phyloP scores from a whole-genome alignment of 2,888 invertebrate genomes.

The Copidosoma aretas region DNA sequence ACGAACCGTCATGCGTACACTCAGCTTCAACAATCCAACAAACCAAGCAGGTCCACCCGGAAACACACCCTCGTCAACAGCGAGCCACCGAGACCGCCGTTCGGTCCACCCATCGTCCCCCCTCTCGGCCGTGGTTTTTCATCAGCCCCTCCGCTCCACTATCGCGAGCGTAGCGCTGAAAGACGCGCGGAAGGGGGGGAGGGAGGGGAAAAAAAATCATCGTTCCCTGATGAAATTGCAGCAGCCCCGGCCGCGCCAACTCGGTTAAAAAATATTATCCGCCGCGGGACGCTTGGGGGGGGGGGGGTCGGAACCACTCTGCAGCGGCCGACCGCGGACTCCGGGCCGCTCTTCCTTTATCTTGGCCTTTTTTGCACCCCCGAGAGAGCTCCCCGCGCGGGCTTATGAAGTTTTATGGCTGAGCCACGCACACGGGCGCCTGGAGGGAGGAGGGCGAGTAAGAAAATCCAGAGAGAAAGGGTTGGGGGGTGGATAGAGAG shows the following conservation, averaged over 20 bases:
- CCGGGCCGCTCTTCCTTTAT: not conserved
- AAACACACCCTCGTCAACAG: no score
- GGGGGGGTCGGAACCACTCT: not conserved
- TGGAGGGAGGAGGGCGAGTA: not conserved
- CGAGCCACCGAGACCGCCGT: no score
- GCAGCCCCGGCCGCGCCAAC: not conserved
- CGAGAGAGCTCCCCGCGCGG: not conserved
- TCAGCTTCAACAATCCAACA: no score
- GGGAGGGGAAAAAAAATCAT: constrained; percentile 2
- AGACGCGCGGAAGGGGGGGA: not conserved
- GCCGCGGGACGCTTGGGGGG: not conserved
- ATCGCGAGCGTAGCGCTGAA: no score
- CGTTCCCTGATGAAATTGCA: constrained; percentile 24
- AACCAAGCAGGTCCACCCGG: no score
- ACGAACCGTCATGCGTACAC: no score
- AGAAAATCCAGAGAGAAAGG: not conserved
- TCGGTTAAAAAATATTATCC: constrained; percentile 28
- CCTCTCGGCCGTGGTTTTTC: no score
- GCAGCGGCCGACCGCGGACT: not conserved
- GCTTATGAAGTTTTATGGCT: constrained; percentile 39
- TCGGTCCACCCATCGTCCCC: no score
- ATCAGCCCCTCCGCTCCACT: no score
- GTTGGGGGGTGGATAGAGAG: no score
- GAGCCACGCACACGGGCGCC: not conserved
- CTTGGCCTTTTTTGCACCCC: not conserved